Conservation (phyloP, 1,140 invertebrate species). For the Calliopsis andreniformis region DNA sequence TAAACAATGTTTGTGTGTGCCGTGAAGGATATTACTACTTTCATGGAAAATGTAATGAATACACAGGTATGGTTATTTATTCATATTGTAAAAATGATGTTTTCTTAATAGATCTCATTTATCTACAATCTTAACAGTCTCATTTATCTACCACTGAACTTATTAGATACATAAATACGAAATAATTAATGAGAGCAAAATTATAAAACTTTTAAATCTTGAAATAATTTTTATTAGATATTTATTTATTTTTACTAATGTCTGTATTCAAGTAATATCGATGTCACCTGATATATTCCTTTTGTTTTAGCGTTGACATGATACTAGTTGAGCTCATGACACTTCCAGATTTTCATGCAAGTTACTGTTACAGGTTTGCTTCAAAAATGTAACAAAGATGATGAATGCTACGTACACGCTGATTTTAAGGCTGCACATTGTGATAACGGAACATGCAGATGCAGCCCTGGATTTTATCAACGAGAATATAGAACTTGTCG, state of each 20-base stretch:
- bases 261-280: too few species aligned
- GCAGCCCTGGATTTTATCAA: constrained; percentile 69
- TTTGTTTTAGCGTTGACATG: too few species aligned
- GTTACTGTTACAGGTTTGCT: constrained; percentile 11
- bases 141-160: too few species aligned
- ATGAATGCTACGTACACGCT: constrained; percentile 66
- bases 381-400: constrained; percentile 35
- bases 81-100: neutral
- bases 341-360: neutral
- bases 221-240: too few species aligned
- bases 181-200: too few species aligned
- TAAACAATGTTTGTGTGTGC: constrained; percentile 56
- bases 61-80: constrained; percentile 48
- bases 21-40: constrained; percentile 64
- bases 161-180: too few species aligned
- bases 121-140: too few species aligned
- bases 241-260: too few species aligned
- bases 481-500: constrained; percentile 72
- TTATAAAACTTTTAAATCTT: too few species aligned
- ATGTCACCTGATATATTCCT: too few species aligned
- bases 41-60: constrained; percentile 62
- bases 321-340: too few species aligned
- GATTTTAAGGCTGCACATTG: constrained; percentile 64
- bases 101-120: too few species aligned
- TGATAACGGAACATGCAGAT: constrained; percentile 57